Base-by-base conservation (phyloP, 2,113 vertebrate species). In the Sander lucioperca region DNA sequence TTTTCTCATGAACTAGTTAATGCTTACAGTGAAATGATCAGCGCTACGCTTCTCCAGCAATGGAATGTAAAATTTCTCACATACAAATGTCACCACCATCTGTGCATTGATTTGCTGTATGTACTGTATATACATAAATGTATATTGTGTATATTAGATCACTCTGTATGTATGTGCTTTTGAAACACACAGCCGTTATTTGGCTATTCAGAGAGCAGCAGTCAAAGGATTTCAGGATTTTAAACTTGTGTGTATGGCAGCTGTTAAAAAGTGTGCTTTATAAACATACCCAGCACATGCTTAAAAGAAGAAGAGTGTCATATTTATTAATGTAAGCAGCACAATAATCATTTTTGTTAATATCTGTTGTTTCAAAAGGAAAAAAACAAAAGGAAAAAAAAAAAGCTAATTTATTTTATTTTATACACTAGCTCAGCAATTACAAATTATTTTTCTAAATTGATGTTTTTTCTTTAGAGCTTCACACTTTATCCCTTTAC, bases 71-170 rank as follows among this genome's bases (percentile, higher is more conserved):
- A 84, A 53, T 23, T 70, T 77, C 25, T 74, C 56, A 53, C 88
- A 69, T 88, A 65, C 65, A 77, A 70, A 82, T 74, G 72, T 83
- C 83, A 70, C 65, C 83, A 88, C 91, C 88, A 89, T 93, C 80
- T 83, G 93, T 94, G 94, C 94, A 92, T 95, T 92, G 86, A 90
- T 88, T 95, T 93, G 88, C 88, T 93, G 92, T 92, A 91, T 92
- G 91, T 94, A 92, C 73, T 94, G 88, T 92, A 91, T 88, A 92
- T 90, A 91, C 91, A 85, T 93, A 81, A 91, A 90, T 94, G 90
- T 94, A 93, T 92, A 94, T 93, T 89, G 91, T 95, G 91, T 95
- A 95, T 91, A 94, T 94, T 91, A 82, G 79, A 92, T 90, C 84
- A 89, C 84, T 86, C 71, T 45, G 73, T 89, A 88, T 91, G 86